Percentiles rank a stretch among this genome's conserved stretches.
Evolutionary conservation across 2,113 vertebrate species (phyloP).

Genomic region (Numida meleagris): DNA sequence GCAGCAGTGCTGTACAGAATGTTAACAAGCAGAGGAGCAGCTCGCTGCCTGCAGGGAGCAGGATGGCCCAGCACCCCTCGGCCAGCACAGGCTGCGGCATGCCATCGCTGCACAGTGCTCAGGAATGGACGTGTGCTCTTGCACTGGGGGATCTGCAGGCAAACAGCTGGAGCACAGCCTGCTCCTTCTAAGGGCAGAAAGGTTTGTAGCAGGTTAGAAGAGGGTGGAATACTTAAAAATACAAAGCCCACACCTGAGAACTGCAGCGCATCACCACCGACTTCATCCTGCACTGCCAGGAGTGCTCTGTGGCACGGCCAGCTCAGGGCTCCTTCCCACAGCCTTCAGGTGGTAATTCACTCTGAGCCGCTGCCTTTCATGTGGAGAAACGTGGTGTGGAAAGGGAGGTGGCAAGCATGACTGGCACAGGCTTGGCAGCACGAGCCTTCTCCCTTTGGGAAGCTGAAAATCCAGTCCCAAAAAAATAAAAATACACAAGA

Average conservation of each 20-base stretch:
- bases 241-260: fast-evolving
- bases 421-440: background rate
- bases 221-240: fast-evolving
- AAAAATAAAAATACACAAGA: background rate
- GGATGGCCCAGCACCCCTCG: too few relatives aligned
- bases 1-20: fast-evolving
- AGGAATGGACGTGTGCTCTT: background rate
- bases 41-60: background rate
- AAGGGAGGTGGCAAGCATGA: background rate
- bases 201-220: background rate
- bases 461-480: background rate
- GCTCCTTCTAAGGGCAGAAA: background rate
- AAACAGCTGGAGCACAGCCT: background rate
- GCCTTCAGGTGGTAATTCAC: background rate
- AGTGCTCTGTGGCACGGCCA: background rate
- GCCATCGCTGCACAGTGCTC: too few relatives aligned
- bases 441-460: background rate
- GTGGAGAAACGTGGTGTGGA: background rate
- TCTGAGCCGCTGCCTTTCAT: background rate
- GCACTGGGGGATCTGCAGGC: fast-evolving
- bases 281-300: background rate
- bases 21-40: fast-evolving
- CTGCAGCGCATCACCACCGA: fast-evolving
- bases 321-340: background rate
- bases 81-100: too few relatives aligned